phyloP scores from a whole-genome alignment of 2,113 vertebrate genomes.

The Hippoglossus stenolepis region DNA sequence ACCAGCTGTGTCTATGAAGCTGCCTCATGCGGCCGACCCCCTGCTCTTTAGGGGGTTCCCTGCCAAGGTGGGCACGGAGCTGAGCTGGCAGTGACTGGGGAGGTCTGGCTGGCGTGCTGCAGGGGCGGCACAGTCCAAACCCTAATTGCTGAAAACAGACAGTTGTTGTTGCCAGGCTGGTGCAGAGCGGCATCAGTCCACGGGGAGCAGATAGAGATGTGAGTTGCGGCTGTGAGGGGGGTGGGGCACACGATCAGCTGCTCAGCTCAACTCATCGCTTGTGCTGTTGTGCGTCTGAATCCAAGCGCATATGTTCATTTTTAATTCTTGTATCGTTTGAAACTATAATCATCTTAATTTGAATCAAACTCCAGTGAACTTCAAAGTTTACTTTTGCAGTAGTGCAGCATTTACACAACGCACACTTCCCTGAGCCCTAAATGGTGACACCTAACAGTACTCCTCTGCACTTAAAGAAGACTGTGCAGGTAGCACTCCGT shows the following conservation, averaged over 20 bases:
- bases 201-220: constrained; percentile 12
- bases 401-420: constrained; percentile 17
- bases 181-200: constrained; percentile 23
- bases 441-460: constrained; percentile 5
- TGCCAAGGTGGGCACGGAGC: constrained; percentile 46
- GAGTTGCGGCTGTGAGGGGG: constrained; percentile 33
- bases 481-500: constrained; percentile 3
- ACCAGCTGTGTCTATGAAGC: constrained; percentile 25
- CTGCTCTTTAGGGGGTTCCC: constrained; percentile 31
- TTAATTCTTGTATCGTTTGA: background rate
- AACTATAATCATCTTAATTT: background rate
- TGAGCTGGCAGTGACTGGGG: constrained; percentile 51
- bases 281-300: background rate
- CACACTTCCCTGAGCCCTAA: background rate
- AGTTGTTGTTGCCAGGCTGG: constrained; percentile 54
- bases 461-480: constrained; percentile 33
- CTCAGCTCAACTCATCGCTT: background rate
- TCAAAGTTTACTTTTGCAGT: constrained; percentile 26
- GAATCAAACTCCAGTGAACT: constrained; percentile 17
- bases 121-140: constrained; percentile 62
- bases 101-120: constrained; percentile 48
- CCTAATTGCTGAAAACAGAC: constrained; percentile 77
- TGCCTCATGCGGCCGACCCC: constrained; percentile 20
- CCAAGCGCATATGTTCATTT: constrained; percentile 14
- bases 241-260: background rate